phyloP scores from a whole-genome alignment of 2,888 invertebrate species.

The Cotesia congregata region DNA sequence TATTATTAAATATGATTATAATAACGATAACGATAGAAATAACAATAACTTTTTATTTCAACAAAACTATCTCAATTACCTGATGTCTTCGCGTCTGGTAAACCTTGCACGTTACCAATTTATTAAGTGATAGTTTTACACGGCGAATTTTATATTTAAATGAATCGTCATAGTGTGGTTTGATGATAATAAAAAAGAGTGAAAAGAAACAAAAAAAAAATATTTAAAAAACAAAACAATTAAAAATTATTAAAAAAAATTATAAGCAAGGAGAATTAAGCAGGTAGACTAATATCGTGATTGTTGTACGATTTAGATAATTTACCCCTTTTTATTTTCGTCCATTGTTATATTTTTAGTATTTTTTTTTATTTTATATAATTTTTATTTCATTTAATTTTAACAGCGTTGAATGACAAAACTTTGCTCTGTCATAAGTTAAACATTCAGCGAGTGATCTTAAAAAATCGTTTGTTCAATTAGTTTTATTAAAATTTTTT shows the following conservation, averaged over 20 bases:
- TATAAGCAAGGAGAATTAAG: constrained; percentile 2
- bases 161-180: constrained; percentile 16
- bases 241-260: background rate
- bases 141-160: constrained; percentile 14
- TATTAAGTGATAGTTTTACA: constrained; percentile 42
- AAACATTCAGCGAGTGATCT: constrained; percentile 10
- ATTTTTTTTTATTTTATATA: background rate
- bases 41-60: constrained; percentile 38
- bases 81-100: constrained; percentile 43
- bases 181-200: constrained; percentile 5
- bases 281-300: background rate
- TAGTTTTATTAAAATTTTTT: background rate
- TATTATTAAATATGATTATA: background rate
- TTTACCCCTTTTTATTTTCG: constrained; percentile 12
- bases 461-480: background rate
- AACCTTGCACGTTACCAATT: constrained; percentile 46
- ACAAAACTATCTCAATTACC: constrained; percentile 19
- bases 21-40: constrained; percentile 13
- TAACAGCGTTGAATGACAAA: constrained; percentile 8
- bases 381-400: background rate
- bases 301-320: background rate
- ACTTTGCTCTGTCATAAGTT: constrained; percentile 8
- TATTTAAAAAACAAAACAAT: background rate
- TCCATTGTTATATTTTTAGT: constrained; percentile 14
- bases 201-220: constrained; percentile 3